Conservation (phyloP, 2,113 vertebrate genomes). For the Peucedramus taeniatus region DNA sequence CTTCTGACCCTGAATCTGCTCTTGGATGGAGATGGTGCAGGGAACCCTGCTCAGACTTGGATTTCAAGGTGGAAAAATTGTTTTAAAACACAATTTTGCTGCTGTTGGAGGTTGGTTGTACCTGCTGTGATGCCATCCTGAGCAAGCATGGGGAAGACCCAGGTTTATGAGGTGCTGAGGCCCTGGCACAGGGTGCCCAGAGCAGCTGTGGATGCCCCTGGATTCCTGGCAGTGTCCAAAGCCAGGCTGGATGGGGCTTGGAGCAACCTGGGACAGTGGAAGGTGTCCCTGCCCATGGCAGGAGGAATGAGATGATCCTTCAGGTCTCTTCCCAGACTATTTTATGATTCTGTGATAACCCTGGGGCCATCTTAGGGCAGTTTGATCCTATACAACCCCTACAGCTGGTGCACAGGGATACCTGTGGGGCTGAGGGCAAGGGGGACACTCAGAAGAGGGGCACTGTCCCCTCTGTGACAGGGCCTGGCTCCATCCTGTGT, state of each 20-base stretch:
- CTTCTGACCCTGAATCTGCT: background rate
- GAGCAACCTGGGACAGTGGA: rapidly evolving
- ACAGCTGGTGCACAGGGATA: background rate
- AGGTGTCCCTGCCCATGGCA: background rate
- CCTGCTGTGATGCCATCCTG: background rate
- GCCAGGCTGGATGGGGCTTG: rapidly evolving
- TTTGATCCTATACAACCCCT: background rate
- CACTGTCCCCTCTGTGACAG: background rate
- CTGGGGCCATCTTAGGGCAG: rapidly evolving
- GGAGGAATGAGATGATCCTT: background rate
- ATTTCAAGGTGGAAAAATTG: background rate
- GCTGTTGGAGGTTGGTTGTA: background rate
- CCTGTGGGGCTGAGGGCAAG: background rate
- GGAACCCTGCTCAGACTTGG: background rate
- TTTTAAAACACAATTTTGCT: background rate
- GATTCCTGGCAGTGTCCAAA: background rate
- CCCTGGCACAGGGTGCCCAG: background rate
- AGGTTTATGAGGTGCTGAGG: background rate
- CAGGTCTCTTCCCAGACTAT: background rate
- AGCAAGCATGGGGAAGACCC: background rate
- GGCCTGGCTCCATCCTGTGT: background rate
- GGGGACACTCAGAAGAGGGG: background rate
- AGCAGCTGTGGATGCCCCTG: background rate
- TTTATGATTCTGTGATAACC: background rate
- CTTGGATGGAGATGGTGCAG: background rate